Conservation (phyloP, 2,113 vertebrate genomes). For the Thalassarche chlororhynchos region DNA sequence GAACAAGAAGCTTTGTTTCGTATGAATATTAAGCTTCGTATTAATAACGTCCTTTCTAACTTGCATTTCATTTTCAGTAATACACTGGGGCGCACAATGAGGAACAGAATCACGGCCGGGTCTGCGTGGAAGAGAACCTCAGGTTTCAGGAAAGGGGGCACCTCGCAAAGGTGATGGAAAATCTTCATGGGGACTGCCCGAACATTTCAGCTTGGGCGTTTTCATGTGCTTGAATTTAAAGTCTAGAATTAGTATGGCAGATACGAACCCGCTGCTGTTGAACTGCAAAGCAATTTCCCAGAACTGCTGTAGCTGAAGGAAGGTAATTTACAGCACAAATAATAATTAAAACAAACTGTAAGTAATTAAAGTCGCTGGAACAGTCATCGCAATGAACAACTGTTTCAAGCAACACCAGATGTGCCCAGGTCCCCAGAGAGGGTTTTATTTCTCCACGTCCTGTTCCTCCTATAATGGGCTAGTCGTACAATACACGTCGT, state of each 20-base stretch:
- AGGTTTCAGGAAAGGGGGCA: background rate
- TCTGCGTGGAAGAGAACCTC: background rate
- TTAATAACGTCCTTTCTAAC: background rate
- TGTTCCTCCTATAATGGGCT: background rate
- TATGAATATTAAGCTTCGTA: background rate
- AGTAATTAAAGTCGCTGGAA: background rate
- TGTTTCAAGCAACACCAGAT: background rate
- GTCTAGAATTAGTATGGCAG: background rate
- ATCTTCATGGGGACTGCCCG: background rate
- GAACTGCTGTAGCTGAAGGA: background rate
- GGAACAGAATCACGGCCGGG: background rate
- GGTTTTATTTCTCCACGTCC: background rate
- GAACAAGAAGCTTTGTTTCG: background rate
- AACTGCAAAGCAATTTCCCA: background rate
- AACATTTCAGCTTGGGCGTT: rapidly evolving
- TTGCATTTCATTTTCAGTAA: background rate
- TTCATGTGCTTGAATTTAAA: background rate
- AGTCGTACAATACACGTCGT: rapidly evolving
- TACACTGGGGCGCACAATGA: rapidly evolving
- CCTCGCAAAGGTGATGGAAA: rapidly evolving
- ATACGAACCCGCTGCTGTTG: background rate
- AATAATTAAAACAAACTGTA: background rate
- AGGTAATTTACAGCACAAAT: background rate
- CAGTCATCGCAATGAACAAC: background rate
- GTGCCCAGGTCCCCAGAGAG: background rate